These are phyloP conservation scores for Calcarius ornatus DNA, from an alignment of 2,113 vertebrate species.

Conservation along the genomic window DNA sequence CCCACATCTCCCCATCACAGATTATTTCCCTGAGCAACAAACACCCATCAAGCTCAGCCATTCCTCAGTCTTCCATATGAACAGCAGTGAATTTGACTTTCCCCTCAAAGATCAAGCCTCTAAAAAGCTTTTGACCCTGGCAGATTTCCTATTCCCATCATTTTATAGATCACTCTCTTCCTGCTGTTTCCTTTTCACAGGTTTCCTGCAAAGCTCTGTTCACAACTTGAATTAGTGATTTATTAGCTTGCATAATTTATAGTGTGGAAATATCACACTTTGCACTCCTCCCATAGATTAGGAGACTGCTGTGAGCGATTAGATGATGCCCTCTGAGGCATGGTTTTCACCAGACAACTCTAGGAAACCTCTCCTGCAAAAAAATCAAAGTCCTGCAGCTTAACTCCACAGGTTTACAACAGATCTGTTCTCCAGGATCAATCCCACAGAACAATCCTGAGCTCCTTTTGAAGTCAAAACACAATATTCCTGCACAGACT, in stretches of 20 bases:
- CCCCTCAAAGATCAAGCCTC: neutral
- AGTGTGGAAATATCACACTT: neutral
- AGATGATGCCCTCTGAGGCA: neutral
- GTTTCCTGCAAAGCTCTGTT: neutral
- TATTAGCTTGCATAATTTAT: neutral
- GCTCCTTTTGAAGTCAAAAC: neutral
- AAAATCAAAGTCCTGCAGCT: neutral
- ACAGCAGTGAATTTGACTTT: neutral
- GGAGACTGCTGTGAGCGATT: neutral
- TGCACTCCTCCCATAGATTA: neutral
- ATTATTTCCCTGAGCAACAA: neutral
- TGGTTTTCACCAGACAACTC: neutral
- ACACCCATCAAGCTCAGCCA: neutral
- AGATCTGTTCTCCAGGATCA: neutral
- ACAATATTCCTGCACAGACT: neutral
- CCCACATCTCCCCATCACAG: rapidly evolving
- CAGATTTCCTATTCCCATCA: neutral
- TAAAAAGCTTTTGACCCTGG: neutral
- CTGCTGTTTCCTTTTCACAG: neutral
- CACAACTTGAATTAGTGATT: neutral
- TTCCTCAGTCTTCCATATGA: neutral
- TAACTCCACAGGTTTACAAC: neutral
- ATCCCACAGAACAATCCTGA: neutral
- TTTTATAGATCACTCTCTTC: neutral
- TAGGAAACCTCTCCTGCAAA: neutral